A percentile compares a stretch with the other conserved stretches of the same genome.
These are phyloP conservation scores for Phodopus roborovskii DNA, from an alignment of 2,113 vertebrate species.

Conservation along the genomic window DNA sequence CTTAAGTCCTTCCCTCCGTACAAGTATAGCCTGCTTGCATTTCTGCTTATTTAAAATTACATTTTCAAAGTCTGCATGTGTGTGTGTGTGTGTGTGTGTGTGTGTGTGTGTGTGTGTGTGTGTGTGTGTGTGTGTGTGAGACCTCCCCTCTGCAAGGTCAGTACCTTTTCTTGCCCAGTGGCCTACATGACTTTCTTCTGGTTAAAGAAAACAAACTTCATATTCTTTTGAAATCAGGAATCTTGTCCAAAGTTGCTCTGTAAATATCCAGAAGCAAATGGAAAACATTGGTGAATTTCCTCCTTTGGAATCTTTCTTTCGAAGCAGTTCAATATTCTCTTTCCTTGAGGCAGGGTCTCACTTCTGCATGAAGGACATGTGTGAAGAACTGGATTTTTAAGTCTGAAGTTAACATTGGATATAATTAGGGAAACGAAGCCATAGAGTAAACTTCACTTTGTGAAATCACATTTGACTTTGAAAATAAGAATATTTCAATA, in stretches of 20 bases:
- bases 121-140: too few species aligned
- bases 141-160: not conserved
- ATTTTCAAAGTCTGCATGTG: not conserved
- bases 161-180: not conserved
- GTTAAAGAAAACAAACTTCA: conserved; percentile 35
- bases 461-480: conserved; percentile 1
- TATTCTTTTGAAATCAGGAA: conserved; percentile 49
- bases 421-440: conserved; percentile 10
- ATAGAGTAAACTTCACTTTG: not conserved
- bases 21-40: not conserved
- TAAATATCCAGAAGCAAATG: conserved; percentile 22
- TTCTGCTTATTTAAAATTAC: not conserved
- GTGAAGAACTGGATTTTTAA: conserved; percentile 14
- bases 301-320: not conserved
- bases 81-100: too few species aligned
- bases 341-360: not conserved
- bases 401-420: not conserved
- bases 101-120: too few species aligned
- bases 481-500: not conserved
- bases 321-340: not conserved
- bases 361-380: not conserved
- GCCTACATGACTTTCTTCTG: not conserved
- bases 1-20: not conserved
- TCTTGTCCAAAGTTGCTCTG: not conserved
- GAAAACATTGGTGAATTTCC: not conserved